Percentiles rank a stretch among this genome's conserved stretches.
Evolutionary conservation across 2,113 vertebrate genomes (phyloP).

Genomic region (Gasterosteus aculeatus): DNA sequence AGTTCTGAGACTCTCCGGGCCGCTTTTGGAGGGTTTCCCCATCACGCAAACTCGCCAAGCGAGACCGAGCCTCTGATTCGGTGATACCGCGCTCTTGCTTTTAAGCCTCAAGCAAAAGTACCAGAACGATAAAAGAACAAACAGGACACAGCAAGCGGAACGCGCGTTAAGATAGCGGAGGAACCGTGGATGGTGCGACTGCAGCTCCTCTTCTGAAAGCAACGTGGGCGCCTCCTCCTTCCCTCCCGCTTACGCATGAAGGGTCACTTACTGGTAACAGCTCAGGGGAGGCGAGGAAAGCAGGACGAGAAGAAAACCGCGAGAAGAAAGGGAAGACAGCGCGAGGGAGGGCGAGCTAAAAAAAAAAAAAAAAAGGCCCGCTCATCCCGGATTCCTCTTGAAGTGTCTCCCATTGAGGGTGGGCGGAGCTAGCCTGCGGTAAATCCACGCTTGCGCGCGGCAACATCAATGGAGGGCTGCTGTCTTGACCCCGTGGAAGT

Average conservation of each 20-base stretch:
- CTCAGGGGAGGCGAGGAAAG: slow-evolving; percentile 46
- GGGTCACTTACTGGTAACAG: slow-evolving; percentile 54
- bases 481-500: slow-evolving; percentile 48
- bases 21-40: background rate
- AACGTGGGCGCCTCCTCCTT: slow-evolving; percentile 7
- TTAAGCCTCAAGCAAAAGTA: background rate
- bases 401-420: slow-evolving; percentile 53
- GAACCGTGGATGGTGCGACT: background rate
- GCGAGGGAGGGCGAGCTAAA: slow-evolving; percentile 37
- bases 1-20: background rate
- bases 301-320: slow-evolving; percentile 51
- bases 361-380: slow-evolving; percentile 5
- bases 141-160: background rate
- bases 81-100: background rate
- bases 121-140: background rate
- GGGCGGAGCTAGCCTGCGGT: slow-evolving; percentile 61
- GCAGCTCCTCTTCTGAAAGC: background rate
- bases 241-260: slow-evolving; percentile 6
- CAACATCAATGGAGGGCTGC: slow-evolving; percentile 63
- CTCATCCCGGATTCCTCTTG: slow-evolving; percentile 71
- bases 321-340: slow-evolving; percentile 20
- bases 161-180: background rate
- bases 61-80: background rate
- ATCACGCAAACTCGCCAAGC: background rate
- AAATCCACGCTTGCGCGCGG: slow-evolving; percentile 32